Percentiles rank a stretch among this genome's conserved stretches.
Conservation (phyloP, 1,140 invertebrate genomes). For the Apis dorsata region DNA sequence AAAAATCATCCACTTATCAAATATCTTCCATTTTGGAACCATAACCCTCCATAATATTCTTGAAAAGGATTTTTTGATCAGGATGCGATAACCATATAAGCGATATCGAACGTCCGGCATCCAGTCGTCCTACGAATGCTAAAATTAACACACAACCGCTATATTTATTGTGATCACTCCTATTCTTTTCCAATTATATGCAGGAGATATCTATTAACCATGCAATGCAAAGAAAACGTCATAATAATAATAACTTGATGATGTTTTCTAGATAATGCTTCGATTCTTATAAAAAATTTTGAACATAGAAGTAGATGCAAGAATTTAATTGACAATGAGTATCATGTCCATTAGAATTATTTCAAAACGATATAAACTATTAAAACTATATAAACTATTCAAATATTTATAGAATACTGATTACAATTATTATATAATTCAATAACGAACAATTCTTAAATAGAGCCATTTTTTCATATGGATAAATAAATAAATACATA, state of each 20-base stretch:
- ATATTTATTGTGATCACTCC: neutral
- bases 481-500: neutral
- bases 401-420: conserved; percentile 29
- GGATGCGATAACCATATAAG: neutral
- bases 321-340: conserved; percentile 31
- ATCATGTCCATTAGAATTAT: neutral
- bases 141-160: conserved; percentile 1
- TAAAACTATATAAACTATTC: neutral
- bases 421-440: conserved; percentile 30
- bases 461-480: neutral
- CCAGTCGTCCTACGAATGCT: neutral
- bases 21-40: neutral
- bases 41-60: neutral
- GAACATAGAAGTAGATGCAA: too few relatives aligned
- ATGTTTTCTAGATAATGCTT: neutral
- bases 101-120: neutral
- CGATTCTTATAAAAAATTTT: neutral
- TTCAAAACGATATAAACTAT: conserved; percentile 21
- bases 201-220: neutral
- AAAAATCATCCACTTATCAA: neutral
- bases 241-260: conserved; percentile 13
- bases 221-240: neutral
- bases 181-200: neutral
- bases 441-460: neutral
- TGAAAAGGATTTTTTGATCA: neutral